These are phyloP conservation scores for Phlogophora meticulosa DNA, from an alignment of 2,888 invertebrate genomes.

Conservation along the genomic window DNA sequence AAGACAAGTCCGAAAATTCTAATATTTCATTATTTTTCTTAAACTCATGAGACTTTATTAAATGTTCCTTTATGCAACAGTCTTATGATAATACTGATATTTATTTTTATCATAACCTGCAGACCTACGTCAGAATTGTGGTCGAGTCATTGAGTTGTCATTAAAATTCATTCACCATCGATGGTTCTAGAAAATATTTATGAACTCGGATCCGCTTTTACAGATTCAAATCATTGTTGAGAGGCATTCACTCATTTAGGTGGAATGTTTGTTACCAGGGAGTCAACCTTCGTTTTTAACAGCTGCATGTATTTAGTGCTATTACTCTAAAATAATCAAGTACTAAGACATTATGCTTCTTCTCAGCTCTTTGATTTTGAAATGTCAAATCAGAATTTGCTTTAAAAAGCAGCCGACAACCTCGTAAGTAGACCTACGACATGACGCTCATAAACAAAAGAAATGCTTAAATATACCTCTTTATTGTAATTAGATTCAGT, in stretches of 20 bases:
- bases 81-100: background rate
- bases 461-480: too few species aligned
- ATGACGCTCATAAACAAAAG: too few species aligned
- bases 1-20: background rate
- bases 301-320: background rate
- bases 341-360: background rate
- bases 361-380: background rate
- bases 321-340: background rate
- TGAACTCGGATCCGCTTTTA: slow-evolving; percentile 21
- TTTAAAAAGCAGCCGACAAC: background rate
- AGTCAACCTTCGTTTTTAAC: slow-evolving; percentile 17
- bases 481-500: too few species aligned
- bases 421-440: too few species aligned
- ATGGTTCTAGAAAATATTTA: slow-evolving; percentile 49
- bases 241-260: slow-evolving; percentile 30
- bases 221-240: slow-evolving; percentile 24
- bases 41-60: too few species aligned
- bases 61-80: slow-evolving; percentile 4
- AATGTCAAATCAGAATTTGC: background rate
- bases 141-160: slow-evolving; percentile 22
- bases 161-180: slow-evolving; percentile 43
- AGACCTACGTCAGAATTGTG: slow-evolving; percentile 19
- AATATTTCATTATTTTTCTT: background rate
- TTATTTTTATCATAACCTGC: background rate
- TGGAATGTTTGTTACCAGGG: slow-evolving; percentile 9